Base-by-base conservation (phyloP, 2,797 vertebrate species). In the Scleropages formosus region DNA sequence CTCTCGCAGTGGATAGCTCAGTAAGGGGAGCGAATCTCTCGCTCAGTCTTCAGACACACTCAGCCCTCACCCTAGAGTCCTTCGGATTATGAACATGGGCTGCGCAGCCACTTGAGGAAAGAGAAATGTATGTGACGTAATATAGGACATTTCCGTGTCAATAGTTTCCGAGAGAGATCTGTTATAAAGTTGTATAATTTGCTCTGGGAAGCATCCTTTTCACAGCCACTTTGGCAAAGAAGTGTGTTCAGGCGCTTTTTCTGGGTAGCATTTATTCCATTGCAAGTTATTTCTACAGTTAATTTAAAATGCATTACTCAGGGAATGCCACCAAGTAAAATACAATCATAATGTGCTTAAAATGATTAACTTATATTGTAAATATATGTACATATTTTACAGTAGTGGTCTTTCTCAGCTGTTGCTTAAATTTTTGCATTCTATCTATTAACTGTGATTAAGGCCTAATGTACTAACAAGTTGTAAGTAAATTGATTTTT, bases 151-250 rank as follows among this genome's bases (percentile, higher is more conserved):
- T 58, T 56, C 6, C 26, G 49, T 71, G 22, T 27, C 22, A 71
- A 53, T 15, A 22, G 46, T 22, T 49, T 46, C 16, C n/a, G 49
- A 24, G 46, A 49, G 67, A 7, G 8, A 18, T 16, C 13, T 27
- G 22, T 22, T 58, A 67, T 60, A 51, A 10, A 68, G 64, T 47
- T 47, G 16, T 15, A 69, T 75, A 27, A 69, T 61, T 75, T 53
- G n/a, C 18, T 16, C 15, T 39, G 13, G 8, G 53, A 22, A 49
- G 11, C 46, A 13, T 13, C 18, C 49, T 49, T 39, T 22, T 49
- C 22, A 1, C 39, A 18, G 11, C 31, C 31, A 39, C 31, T 39
- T 6, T 6, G 6, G 31, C 31, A 39, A 39, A 39, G 31, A 31
- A 39, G 39, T 6, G 31, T 39, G 31, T 39, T 39, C 31, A 39